Evolutionary conservation across 2,888 invertebrate genomes (phyloP), one percentile per base, ranked within the genome.

Genomic region (Trichogramma dendrolimi): DNA sequence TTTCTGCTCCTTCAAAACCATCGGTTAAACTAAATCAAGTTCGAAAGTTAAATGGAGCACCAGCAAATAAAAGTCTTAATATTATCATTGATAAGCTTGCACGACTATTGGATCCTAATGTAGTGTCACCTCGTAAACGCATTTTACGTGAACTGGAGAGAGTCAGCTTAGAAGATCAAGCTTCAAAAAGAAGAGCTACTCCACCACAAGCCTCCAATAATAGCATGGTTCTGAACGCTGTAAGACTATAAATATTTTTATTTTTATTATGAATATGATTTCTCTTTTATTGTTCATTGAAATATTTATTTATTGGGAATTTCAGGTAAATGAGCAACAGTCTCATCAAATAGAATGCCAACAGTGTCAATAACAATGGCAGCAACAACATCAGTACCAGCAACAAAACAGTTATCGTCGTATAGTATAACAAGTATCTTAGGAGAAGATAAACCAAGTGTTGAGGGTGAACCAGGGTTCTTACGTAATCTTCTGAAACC

Each of bases 351-450:
- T 27, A 27, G 27, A 27, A 27, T 27, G 27, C 27, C 27, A 27
- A 27, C 27, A 27, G 27, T 27, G 3, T 27, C 27, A 27, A 27
- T 27, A 27, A 3, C 27, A 27, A 27, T 27, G 27, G 27, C 27
- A 27, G 27, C 27, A 27, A 27, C 27, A 66, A 62, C 69, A 63
- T 61, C 71, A 43, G 73, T 75, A 52, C 71, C 78, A 6, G 76
- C 75, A 27, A 72, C 76, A 11, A 78, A 80, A 74, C 73, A 83
- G 77, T 72, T 83, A 68, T 87, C 89, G 80, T 91, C 89, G 77
- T 92, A 92, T 81, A 92, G 92, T 82, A 92, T 92, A 78, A 91
- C 90, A 75, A 91, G 92, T 67, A 83, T 92, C 76, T 82, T 92
- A 72, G 88, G 89, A 64, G 87, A 87, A 67, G 83, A 86, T 78